Evolutionary conservation across 2,888 invertebrate species (phyloP), one percentile per base, ranked within the genome.

Genomic region (Tachina fera): DNA sequence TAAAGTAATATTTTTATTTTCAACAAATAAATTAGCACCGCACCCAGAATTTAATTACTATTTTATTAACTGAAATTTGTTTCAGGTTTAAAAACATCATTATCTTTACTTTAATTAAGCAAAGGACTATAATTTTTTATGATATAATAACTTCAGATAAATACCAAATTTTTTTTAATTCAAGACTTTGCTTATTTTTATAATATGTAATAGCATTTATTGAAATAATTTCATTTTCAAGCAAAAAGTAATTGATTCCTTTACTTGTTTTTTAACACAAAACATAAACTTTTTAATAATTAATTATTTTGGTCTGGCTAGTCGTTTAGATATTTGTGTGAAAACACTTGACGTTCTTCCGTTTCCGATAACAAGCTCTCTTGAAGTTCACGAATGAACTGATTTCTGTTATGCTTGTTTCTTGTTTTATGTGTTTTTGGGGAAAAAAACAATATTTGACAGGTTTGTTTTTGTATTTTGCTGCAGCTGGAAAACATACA

Each of bases 321-420:
- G 45, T 45, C n/a, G 56, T 79, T 79, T 19, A 41, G 22, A 65
- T 39, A 56, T 53, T 56, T 65, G 41, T 14, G 11, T n/a, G 9
- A 47, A 63, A 70, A 58, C 41, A 39, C 31, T 63, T 14, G n/a
- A 31, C 76, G 47, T 76, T 71, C 49, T 86, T 86, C 83, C 87
- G 86, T 83, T 83, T 81, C 75, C 85, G 81, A 85, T 83, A 78
- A 81, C 84, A 74, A 81, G 58, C 79, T 82, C 85, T 87, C 85
- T 85, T 84, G 85, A 70, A 87, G 87, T 83, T 85, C 87, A 87
- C 77, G 80, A 87, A 47, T 83, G 87, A 87, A 87, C 87, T 87
- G 85, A 87, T 80, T 72, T 67, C 45, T 45, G 43, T 14, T 51
- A 60, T 16, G 65, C 31, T 75, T 45, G 10, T 63, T 79, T 67